Percentiles rank a stretch among this genome's conserved stretches.
Evolutionary conservation across 2,888 invertebrate genomes (phyloP).

Genomic region (Chironomus riparius): DNA sequence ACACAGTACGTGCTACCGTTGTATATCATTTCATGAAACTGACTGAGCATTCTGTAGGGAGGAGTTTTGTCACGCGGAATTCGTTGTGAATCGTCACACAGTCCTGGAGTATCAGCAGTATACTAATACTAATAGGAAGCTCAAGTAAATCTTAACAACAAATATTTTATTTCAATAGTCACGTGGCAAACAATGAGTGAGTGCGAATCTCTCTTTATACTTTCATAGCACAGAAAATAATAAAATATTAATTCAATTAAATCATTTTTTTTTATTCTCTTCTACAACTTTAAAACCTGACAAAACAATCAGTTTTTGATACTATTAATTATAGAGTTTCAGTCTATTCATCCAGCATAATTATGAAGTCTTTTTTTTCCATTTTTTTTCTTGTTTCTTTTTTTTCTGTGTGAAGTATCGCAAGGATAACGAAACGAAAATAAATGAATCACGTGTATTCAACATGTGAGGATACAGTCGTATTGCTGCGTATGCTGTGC

Average conservation of each 20-base stretch:
- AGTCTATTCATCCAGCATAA: too few relatives aligned
- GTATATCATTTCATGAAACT: not conserved
- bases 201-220: not conserved
- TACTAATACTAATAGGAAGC: slow-evolving; percentile 6
- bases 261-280: too few relatives aligned
- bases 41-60: slow-evolving; percentile 14
- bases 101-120: slow-evolving; percentile 19
- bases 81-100: slow-evolving; percentile 36
- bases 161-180: slow-evolving; percentile 14
- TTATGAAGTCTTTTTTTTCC: too few relatives aligned
- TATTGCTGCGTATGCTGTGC: slow-evolving; percentile 10
- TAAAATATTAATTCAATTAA: not conserved
- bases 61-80: slow-evolving; percentile 38
- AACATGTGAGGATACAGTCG: slow-evolving; percentile 10
- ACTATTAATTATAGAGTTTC: too few relatives aligned
- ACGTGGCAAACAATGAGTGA: slow-evolving; percentile 10
- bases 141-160: slow-evolving; percentile 11
- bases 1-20: not conserved
- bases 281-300: too few relatives aligned
- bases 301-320: too few relatives aligned
- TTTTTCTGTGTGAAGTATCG: not conserved
- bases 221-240: not conserved
- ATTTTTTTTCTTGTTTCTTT: too few relatives aligned
- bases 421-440: not conserved
- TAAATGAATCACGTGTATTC: slow-evolving; percentile 12